Base-by-base conservation (phyloP, 2,888 invertebrate genomes). In the Gandaritis pyraliata region DNA sequence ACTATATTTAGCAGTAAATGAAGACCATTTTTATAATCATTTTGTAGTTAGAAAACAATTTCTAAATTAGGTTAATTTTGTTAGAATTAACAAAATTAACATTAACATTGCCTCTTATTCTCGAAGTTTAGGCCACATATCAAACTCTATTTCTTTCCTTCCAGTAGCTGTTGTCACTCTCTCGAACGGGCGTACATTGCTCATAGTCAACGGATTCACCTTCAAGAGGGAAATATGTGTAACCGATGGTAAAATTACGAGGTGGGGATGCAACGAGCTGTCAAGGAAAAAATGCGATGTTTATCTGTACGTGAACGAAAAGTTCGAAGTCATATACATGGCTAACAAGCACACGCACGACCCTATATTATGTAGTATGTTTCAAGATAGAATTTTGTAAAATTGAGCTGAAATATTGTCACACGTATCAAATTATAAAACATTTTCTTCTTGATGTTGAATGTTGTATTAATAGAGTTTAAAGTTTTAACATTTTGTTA, bases 161-260 rank as follows among this genome's bases (percentile, higher is more conserved):
- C 75, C 71, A 87, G 88, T 88, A 76, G 78, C 87, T 72, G 85
- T 87, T 62, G 80, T 88, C 23, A 82, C 85, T 11, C 66, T 88
- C 62, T 83, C 85, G n/a, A 78, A 80, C 64, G 87, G 87, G 55
- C 83, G 70, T 61, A 87, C 83, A 2, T 71, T 87, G 50, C 81
- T 88, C 11, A 82, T 87, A 62, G 83, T 88, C 54, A 86, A 88
- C 61, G 88, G 88, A 1, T 86, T 88, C 64, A 86, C 83, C n/a
- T 88, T 85, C 72, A 83, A 82, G 64, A 78, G 78, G 55, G 82
- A 83, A 54, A 71, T 76, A 11, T 75, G 75, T 56, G 76, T 79
- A 3, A 80, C 78, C 29, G 80, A 78, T 38, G 80, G 78, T 0
- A 65, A 67, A n/a, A 71, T 66, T 38, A 79, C 86, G 1, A 77